Evolutionary conservation across 2,797 vertebrate species (phyloP).

Genomic region (Phrynocephalus guinanensis): DNA sequence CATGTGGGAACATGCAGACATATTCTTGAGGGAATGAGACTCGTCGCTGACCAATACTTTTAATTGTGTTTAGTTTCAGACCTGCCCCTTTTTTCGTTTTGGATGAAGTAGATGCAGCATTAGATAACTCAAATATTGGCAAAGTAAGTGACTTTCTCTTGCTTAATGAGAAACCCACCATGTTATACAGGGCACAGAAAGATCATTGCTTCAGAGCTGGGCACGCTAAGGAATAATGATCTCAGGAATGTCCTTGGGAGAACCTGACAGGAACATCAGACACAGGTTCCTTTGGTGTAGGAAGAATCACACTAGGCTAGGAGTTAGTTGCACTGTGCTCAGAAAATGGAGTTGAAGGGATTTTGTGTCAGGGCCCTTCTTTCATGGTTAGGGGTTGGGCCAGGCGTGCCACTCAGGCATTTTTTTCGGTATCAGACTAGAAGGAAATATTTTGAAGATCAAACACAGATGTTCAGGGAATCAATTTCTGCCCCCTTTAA

Average conservation of each 20-base stretch:
- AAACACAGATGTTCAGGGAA: neutral
- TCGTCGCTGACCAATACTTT: neutral
- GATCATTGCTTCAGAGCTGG: neutral
- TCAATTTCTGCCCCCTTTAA: too few relatives aligned
- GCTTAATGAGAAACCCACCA: neutral
- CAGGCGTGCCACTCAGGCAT: neutral
- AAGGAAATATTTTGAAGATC: neutral
- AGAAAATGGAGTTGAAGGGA: neutral
- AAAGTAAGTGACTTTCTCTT: conserved; percentile 80
- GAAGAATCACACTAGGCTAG: neutral
- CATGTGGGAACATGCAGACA: too few relatives aligned
- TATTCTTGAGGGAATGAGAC: neutral
- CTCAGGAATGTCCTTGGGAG: neutral
- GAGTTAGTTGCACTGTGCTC: neutral
- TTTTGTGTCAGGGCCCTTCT: neutral
- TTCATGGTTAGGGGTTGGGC: neutral
- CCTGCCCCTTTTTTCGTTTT: conserved; percentile 94
- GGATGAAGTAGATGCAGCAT: conserved; percentile 95
- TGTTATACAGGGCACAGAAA: neutral
- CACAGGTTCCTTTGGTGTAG: neutral
- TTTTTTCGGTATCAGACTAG: too few relatives aligned
- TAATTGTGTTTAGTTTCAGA: conserved; percentile 81
- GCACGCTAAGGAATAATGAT: neutral
- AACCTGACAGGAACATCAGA: neutral
- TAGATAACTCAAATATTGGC: conserved; percentile 95